Conservation (phyloP, 2,888 invertebrate species). For the Pandemis corylana region DNA sequence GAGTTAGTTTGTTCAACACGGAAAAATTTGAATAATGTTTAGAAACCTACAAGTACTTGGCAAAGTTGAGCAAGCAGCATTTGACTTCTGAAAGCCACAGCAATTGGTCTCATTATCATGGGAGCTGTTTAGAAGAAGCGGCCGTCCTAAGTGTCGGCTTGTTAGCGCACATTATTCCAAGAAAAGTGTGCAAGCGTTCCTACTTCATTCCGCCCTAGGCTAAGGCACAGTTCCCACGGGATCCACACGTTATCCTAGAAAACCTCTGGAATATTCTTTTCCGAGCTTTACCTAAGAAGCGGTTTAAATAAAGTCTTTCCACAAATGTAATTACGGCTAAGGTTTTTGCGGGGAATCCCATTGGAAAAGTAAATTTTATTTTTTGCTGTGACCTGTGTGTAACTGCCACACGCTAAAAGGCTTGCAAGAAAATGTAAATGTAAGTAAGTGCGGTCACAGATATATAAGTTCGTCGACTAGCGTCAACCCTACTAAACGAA, state of each 20-base stretch:
- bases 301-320: constrained; percentile 18
- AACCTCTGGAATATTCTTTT: constrained; percentile 27
- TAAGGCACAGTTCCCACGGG: constrained; percentile 18
- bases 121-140: background rate
- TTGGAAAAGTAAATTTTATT: constrained; percentile 3
- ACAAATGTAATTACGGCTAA: background rate
- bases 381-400: background rate
- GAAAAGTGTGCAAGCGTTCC: constrained; percentile 31
- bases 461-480: constrained; percentile 1
- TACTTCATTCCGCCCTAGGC: constrained; percentile 30
- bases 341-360: background rate
- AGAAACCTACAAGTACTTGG: background rate
- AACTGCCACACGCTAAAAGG: background rate
- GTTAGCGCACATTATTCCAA: constrained; percentile 22
- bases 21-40: background rate
- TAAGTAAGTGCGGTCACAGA: constrained; percentile 4
- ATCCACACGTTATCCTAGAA: constrained; percentile 12
- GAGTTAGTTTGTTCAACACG: constrained; percentile 5
- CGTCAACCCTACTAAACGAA: background rate
- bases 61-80: background rate
- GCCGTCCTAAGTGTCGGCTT: constrained; percentile 2
- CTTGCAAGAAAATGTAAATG: background rate
- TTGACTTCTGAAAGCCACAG: background rate
- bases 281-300: constrained; percentile 6
- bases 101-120: constrained; percentile 13